phyloP scores from a whole-genome alignment of 2,797 vertebrate genomes.

The Platyrinchus mystaceus region DNA sequence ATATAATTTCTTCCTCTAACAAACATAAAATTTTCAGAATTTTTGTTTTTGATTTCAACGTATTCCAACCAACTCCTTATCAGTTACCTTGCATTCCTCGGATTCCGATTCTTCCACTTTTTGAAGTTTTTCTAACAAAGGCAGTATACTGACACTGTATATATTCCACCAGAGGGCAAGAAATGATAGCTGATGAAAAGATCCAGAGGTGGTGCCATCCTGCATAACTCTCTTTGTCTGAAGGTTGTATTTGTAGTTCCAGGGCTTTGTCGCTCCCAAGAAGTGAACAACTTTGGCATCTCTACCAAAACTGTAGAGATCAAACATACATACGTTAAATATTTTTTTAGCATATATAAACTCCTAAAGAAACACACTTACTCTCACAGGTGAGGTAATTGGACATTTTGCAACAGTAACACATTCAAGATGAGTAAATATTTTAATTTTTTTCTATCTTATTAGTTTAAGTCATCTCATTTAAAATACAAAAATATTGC shows the following conservation, averaged over 20 bases:
- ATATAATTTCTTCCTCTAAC: not conserved
- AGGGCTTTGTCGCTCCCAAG: constrained; percentile 82
- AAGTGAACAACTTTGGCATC: constrained; percentile 86
- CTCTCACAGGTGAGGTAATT: not conserved
- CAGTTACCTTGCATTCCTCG: constrained; percentile 32
- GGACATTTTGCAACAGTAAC: not conserved
- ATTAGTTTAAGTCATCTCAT: not conserved
- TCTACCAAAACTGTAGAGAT: constrained; percentile 77
- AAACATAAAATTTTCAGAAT: not conserved
- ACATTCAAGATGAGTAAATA: not conserved
- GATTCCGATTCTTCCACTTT: not conserved
- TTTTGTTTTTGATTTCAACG: not conserved
- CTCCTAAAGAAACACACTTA: not conserved
- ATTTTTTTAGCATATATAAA: not conserved
- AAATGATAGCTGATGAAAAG: constrained; percentile 65
- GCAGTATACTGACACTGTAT: constrained; percentile 60
- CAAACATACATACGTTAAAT: not conserved
- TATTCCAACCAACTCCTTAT: not conserved
- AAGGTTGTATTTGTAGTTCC: constrained; percentile 71
- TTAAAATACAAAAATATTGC: not conserved
- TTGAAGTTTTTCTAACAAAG: constrained; percentile 44
- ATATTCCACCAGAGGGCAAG: constrained; percentile 84
- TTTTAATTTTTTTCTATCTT: not conserved
- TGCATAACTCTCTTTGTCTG: constrained; percentile 52
- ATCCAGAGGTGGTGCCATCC: not conserved